phyloP scores from a whole-genome alignment of 2,888 invertebrate genomes.

The Drosophila recens region DNA sequence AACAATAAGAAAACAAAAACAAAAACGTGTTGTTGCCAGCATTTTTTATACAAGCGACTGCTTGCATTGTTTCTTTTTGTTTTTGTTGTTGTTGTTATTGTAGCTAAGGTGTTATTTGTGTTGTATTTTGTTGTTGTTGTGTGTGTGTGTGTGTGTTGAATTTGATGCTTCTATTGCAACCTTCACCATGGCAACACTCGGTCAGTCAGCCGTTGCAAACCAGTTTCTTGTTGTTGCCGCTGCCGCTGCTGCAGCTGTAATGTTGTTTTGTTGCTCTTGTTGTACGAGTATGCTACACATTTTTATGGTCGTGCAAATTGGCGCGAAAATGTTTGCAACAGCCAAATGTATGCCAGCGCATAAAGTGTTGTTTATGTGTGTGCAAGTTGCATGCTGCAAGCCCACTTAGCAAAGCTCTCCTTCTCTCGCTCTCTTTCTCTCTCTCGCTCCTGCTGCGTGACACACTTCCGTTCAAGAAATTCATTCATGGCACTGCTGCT shows the following conservation, averaged over 20 bases:
- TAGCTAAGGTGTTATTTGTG: conserved; percentile 17
- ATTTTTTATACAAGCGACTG: conserved; percentile 50
- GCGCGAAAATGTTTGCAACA: conserved; percentile 77
- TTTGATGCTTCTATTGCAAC: conserved; percentile 59
- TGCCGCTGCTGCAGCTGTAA: conserved; percentile 36
- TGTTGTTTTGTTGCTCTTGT: conserved; percentile 40
- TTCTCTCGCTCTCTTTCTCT: conserved; percentile 11
- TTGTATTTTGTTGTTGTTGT: conserved; percentile 27
- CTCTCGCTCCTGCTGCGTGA: conserved; percentile 36
- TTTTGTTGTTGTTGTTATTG: conserved; percentile 30
- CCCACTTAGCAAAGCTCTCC: conserved; percentile 20
- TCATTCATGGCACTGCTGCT: conserved; percentile 63
- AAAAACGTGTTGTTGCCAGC: conserved; percentile 68
- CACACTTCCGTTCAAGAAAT: conserved; percentile 66
- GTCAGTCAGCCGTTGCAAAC: conserved; percentile 72
- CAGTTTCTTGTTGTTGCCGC: conserved; percentile 64
- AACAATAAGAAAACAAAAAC: conserved; percentile 47
- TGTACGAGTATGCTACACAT: conserved; percentile 58
- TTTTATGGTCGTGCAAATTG: conserved; percentile 63
- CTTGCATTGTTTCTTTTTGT: conserved; percentile 42
- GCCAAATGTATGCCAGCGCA: conserved; percentile 66
- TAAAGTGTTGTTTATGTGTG: conserved; percentile 12
- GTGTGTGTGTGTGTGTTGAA: conserved; percentile 22
- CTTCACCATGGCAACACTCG: conserved; percentile 74
- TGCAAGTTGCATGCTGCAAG: conserved; percentile 39